Evolutionary conservation across 37 sponge, comb jelly and placozoan species (phyloP).

Genomic region (Halichondria panicea): DNA sequence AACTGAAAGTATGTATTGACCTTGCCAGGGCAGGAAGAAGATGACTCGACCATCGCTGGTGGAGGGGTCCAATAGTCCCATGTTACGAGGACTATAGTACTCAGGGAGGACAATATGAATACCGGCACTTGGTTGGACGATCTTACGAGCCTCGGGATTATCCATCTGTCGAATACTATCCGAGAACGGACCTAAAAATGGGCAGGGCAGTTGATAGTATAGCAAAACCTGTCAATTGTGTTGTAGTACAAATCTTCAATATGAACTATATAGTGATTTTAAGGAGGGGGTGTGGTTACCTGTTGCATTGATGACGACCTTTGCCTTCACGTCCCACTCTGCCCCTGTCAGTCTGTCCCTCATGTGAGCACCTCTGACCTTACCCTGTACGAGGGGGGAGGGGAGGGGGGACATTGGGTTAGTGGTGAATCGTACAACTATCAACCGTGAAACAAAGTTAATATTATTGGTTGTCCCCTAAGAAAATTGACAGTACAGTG

Average conservation of each 20-base stretch:
- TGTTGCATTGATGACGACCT: constrained; percentile 97
- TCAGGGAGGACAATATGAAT: constrained; percentile 93
- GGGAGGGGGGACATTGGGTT: too few relatives aligned
- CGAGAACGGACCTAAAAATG: constrained; percentile 80
- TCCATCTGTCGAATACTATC: constrained; percentile 92
- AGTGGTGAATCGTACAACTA: not conserved
- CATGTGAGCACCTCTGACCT: constrained; percentile 80
- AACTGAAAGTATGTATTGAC: constrained; percentile 45
- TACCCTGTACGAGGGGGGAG: constrained; percentile 26
- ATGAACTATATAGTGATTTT: too few relatives aligned
- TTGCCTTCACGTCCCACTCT: constrained; percentile 90
- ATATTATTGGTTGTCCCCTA: not conserved
- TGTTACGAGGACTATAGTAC: constrained; percentile 93
- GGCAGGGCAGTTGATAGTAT: not conserved
- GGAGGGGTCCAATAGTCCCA: constrained; percentile 96
- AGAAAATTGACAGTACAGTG: not conserved
- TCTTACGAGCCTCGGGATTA: constrained; percentile 53
- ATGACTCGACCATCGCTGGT: constrained; percentile 98
- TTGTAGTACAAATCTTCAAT: too few relatives aligned
- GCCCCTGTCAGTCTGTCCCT: constrained; percentile 76
- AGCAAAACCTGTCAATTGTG: not conserved
- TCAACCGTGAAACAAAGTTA: not conserved
- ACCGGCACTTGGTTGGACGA: constrained; percentile 88
- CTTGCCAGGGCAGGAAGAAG: constrained; percentile 99
- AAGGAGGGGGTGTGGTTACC: constrained; percentile 26